Percentiles rank a stretch among this genome's conserved stretches.
Evolutionary conservation across 2,888 invertebrate species (phyloP).

Genomic region (Microctonus brassicae): DNA sequence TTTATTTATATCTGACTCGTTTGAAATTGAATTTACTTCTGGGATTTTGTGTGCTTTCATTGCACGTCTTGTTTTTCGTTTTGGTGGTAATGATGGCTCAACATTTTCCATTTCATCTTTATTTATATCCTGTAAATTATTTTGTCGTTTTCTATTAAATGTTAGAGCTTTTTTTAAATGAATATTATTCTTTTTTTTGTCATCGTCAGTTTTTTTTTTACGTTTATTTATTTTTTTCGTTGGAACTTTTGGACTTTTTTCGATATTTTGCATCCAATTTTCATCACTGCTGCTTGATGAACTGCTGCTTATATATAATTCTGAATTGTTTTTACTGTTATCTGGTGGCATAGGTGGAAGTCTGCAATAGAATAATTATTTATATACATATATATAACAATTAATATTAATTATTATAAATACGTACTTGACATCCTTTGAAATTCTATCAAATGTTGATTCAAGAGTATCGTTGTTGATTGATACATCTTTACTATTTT

Average conservation of each 20-base stretch:
- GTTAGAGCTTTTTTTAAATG: neutral
- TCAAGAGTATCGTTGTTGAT: slow-evolving; percentile 52
- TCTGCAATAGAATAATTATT: too few relatives aligned
- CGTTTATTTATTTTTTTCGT: neutral
- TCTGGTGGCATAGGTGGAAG: slow-evolving; percentile 36
- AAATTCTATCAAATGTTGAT: slow-evolving; percentile 59
- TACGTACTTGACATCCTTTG: slow-evolving; percentile 51
- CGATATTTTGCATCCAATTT: slow-evolving; percentile 24
- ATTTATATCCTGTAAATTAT: neutral
- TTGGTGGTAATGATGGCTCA: neutral
- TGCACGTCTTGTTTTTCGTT: neutral
- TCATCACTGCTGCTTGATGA: slow-evolving; percentile 38
- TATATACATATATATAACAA: too few relatives aligned
- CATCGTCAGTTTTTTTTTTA: neutral
- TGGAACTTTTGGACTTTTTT: neutral
- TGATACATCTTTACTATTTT: slow-evolving; percentile 30
- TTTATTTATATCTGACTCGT: neutral
- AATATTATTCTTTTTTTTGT: neutral
- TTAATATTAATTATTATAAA: too few relatives aligned
- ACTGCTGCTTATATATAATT: slow-evolving; percentile 36
- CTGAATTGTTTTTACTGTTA: slow-evolving; percentile 14
- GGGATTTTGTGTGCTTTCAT: neutral
- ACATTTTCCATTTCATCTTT: neutral
- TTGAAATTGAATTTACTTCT: neutral
- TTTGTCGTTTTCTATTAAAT: neutral